Percentiles rank a stretch among this genome's conserved stretches.
These are phyloP conservation scores for Leptinotarsa texana DNA, from an alignment of 1,140 invertebrate genomes.

Conservation along the genomic window DNA sequence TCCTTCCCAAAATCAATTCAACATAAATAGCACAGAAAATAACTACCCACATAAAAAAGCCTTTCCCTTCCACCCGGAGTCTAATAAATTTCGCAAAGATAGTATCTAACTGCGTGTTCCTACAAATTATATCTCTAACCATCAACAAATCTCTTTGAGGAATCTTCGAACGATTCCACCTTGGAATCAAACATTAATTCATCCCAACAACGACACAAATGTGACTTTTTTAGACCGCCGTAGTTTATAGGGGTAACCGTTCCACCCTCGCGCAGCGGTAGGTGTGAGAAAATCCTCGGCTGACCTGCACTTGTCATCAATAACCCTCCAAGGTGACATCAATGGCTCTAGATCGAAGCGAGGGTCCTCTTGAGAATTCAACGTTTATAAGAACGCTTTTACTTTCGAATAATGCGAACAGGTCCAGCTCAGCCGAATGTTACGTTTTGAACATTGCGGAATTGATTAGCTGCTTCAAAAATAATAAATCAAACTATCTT, in stretches of 20 bases:
- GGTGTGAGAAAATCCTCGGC: conserved; percentile 24
- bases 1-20: no score
- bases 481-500: no score
- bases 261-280: conserved; percentile 20
- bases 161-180: neutral
- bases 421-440: neutral
- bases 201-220: conserved; percentile 13
- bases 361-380: conserved; percentile 13
- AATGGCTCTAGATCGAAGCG: conserved; percentile 24
- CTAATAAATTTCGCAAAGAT: neutral
- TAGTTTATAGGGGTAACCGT: conserved; percentile 16
- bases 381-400: conserved; percentile 20
- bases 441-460: neutral
- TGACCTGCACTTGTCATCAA: conserved; percentile 29
- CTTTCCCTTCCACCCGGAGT: no score
- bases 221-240: conserved; percentile 28
- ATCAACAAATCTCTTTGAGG: conserved; percentile 3
- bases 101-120: neutral
- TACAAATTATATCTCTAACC: conserved; percentile 6
- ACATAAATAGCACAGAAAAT: no score
- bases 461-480: no score
- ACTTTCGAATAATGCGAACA: conserved; percentile 6
- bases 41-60: no score
- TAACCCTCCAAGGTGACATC: conserved; percentile 24
- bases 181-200: conserved; percentile 8